Base-by-base conservation (phyloP, 2,888 invertebrate species). In the Agrochola circellaris region DNA sequence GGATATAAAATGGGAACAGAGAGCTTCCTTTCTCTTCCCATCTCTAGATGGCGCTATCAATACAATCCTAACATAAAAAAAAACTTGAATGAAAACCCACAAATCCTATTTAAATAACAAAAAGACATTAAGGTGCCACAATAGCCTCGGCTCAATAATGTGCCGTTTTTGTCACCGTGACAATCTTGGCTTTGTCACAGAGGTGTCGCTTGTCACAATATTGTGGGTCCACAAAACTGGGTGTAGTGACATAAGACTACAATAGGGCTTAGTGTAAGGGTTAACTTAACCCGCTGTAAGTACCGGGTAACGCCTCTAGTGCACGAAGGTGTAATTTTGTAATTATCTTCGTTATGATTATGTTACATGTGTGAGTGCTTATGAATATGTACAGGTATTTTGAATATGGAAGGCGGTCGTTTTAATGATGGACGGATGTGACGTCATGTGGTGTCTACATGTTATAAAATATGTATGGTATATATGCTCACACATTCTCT, bases 131-230 rank as follows among this genome's bases (percentile, higher is more conserved):
- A 58, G 73, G 76, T 75, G 67, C 8, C 56, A 88, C 89, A 88
- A 88, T 82, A 45, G 81, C 26, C 26, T 75, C 67, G 26, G 76
- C n/a, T 73, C 85, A 75, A 87, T 87, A 86, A 82, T 75, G 86
- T 78, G 77, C 68, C 79, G 75, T 65, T 77, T 73, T 72, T 77
- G 80, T 82, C 77, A 66, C 76, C 45, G 72, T 71, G 74, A 77
- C 84, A 76, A 58, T 73, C 45, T 71, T 51, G 62, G 61, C 84
- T 86, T 83, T 87, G 84, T 88, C 75, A 30, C 75, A 75, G 77
- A 87, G 88, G 88, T 88, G 88, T 87, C 84, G 84, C 77, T 75
- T 92, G 93, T 93, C 93, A 93, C 92, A 93, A 93, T 92, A 93
- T 93, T 93, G 85, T 91, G 90, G 87, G 87, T 87, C 84, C 86